Percentiles rank a stretch among this genome's conserved stretches.
phyloP scores from a whole-genome alignment of 2,888 invertebrate species.

The Mycalesis mineus region DNA sequence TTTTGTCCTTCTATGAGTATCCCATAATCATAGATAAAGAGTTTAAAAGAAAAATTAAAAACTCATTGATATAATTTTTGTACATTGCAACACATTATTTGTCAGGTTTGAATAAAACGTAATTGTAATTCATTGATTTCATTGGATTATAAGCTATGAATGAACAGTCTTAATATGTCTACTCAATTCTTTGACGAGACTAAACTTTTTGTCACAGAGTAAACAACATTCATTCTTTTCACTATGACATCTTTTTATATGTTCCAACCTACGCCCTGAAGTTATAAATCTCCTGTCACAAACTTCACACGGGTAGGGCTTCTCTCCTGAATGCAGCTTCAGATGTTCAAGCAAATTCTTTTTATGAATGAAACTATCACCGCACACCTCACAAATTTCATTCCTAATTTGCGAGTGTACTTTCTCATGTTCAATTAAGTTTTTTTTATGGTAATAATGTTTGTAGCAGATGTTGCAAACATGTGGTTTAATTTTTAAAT shows the following conservation, averaged over 20 bases:
- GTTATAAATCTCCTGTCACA: slow-evolving; percentile 50
- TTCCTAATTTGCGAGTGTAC: slow-evolving; percentile 42
- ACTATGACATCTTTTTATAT: slow-evolving; percentile 51
- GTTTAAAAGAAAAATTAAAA: too few relatives aligned
- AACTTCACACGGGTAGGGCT: slow-evolving; percentile 47
- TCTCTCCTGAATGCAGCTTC: slow-evolving; percentile 46
- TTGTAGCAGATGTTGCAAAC: slow-evolving; percentile 47
- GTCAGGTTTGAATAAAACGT: too few relatives aligned
- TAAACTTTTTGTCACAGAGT: slow-evolving; percentile 52
- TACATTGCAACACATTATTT: too few relatives aligned
- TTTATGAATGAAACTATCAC: slow-evolving; percentile 45
- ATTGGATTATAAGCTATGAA: slow-evolving; percentile 14
- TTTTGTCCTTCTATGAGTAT: too few relatives aligned
- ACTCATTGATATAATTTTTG: too few relatives aligned
- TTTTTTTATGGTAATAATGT: slow-evolving; percentile 52
- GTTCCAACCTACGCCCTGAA: slow-evolving; percentile 49
- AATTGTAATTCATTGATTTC: too few relatives aligned
- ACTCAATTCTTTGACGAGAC: slow-evolving; percentile 52
- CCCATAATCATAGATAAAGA: too few relatives aligned
- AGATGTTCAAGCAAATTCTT: slow-evolving; percentile 51
- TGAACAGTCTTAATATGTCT: slow-evolving; percentile 49
- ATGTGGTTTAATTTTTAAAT: slow-evolving; percentile 45
- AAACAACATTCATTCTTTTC: slow-evolving; percentile 45
- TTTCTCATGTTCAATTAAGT: slow-evolving; percentile 44
- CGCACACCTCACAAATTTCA: slow-evolving; percentile 53